These are phyloP conservation scores for Condylura cristata DNA, from an alignment of 2,113 vertebrate genomes.

Conservation along the genomic window DNA sequence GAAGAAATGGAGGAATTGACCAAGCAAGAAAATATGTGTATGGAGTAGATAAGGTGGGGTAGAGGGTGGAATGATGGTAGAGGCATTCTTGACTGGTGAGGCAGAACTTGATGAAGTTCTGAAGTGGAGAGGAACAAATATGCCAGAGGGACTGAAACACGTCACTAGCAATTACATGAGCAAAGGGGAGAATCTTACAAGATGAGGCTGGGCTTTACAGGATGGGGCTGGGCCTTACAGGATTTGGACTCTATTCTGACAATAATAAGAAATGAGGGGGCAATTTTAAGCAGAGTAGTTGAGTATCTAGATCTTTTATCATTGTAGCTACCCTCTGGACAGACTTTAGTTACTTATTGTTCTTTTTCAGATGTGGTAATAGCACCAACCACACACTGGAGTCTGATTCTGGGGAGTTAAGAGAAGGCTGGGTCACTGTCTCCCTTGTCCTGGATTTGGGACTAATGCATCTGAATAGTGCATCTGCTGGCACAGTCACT, in stretches of 20 bases:
- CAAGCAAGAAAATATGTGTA: background rate
- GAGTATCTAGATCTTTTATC: background rate
- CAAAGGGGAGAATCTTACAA: background rate
- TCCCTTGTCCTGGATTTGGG: background rate
- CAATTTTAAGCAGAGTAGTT: background rate
- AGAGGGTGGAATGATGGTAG: no score
- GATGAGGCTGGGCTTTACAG: background rate
- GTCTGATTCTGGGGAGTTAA: background rate
- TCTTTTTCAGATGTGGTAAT: background rate
- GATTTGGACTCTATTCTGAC: background rate
- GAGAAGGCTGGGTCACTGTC: background rate
- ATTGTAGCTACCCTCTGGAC: background rate
- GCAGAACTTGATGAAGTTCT: background rate
- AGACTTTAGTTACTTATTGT: background rate
- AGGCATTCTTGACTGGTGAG: background rate
- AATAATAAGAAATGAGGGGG: background rate
- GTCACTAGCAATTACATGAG: background rate
- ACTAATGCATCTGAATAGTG: background rate
- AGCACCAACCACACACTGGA: background rate
- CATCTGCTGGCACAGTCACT: background rate
- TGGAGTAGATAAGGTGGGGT: background rate
- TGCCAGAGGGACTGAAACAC: background rate
- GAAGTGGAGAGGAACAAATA: background rate
- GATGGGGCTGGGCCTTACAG: background rate
- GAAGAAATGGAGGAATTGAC: conserved; percentile 18